phyloP scores from a whole-genome alignment of 1,140 invertebrate species.

The Chironomus tepperi region DNA sequence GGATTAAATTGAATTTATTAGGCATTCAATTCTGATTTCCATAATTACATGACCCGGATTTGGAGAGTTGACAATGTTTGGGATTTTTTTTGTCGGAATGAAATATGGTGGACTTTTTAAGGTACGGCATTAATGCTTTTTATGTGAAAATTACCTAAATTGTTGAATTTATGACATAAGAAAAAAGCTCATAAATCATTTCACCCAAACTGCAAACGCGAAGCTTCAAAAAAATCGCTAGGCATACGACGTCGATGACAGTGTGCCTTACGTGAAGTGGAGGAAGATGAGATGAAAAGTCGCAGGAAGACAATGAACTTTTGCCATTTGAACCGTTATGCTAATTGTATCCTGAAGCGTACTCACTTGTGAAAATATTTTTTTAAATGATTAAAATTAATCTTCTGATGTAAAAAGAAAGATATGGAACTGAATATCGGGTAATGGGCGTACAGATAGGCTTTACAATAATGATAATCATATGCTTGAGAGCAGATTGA shows the following conservation, averaged over 20 bases:
- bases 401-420: not conserved
- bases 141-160: too few relatives aligned
- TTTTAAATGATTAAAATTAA: conserved; percentile 5
- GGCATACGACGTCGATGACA: not conserved
- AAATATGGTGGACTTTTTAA: too few relatives aligned
- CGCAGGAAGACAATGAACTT: not conserved
- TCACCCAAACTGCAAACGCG: too few relatives aligned
- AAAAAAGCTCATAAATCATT: too few relatives aligned
- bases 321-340: not conserved
- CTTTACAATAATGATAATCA: not conserved
- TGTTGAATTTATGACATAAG: too few relatives aligned
- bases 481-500: not conserved
- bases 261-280: not conserved
- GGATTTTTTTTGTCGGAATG: too few relatives aligned
- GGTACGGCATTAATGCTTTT: too few relatives aligned
- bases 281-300: not conserved
- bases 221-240: too few relatives aligned
- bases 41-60: too few relatives aligned
- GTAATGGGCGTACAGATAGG: not conserved
- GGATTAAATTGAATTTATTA: too few relatives aligned
- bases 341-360: not conserved
- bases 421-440: not conserved
- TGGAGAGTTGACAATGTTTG: too few relatives aligned
- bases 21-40: too few relatives aligned
- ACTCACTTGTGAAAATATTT: not conserved